Base-by-base conservation (phyloP, 2,113 vertebrate genomes). In the Hemibagrus wyckioides region DNA sequence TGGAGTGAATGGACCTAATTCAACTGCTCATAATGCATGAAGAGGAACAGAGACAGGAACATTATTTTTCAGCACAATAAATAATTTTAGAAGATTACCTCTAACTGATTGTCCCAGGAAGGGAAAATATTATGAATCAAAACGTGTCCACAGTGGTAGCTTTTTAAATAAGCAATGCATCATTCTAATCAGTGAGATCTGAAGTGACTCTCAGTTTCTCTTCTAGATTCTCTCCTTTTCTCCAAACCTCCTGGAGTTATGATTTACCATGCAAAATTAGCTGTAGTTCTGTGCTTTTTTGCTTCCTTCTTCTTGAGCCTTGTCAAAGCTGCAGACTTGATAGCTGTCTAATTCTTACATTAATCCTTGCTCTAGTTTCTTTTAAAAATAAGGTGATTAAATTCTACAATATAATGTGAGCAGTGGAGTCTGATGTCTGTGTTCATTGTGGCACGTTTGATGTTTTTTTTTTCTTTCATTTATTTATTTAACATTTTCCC, bases 191-290 rank as follows among this genome's bases (percentile, higher is more conserved):
- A 67, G 76, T 80, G 73, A 79, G 73, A 86, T 86, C 61, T 80
- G 61, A 84, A 73, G 79, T 87, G 82, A 85, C 85, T 89, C 41
- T 57, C 63, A 52, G 67, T 56, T 85, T 56, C 73, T 41, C 41
- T 83, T n/a, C 71, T 63, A 86, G 65, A 80, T 77, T 84, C n/a
- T 82, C 30, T 86, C 9, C 0, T 28, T 61, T 48, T 56, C 17
- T 83, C 44, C 14, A 14, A 61, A 63, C 48, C 56, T 87, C 67
- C 57, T 80, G 5, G 25, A 80, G 56, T 41, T 83, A 63, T 88
- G 85, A 89, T 88, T 56, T 73, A 80, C 50, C 52, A 89, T 82
- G 71, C 82, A 83, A 65, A 36, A 63, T 89, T 82, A 77, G 54
- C 79, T 82, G 57, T 41, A 48, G 44, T 76, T 76, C 65, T 89